These are phyloP conservation scores for Hesperophylax magnus DNA, from an alignment of 1,140 invertebrate genomes.

Conservation along the genomic window DNA sequence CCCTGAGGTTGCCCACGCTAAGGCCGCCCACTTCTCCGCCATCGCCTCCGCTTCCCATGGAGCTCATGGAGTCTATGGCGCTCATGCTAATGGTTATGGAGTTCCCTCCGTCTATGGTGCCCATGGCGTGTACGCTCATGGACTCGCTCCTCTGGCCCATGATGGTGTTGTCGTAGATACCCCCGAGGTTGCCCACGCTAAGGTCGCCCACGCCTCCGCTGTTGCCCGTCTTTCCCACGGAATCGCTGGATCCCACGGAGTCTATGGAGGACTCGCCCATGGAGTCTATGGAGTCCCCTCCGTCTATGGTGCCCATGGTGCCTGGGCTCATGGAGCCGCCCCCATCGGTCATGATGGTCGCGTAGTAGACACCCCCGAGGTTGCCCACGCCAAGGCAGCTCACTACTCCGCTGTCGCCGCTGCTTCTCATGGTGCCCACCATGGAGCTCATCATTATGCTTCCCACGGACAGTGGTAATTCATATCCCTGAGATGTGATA, in stretches of 20 bases:
- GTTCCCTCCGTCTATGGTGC: slow-evolving; percentile 51
- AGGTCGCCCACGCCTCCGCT: slow-evolving; percentile 63
- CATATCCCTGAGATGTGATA: no score
- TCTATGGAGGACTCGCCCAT: slow-evolving; percentile 35
- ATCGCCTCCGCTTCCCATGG: slow-evolving; percentile 8
- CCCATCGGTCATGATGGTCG: slow-evolving; percentile 56
- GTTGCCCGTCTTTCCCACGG: slow-evolving; percentile 60
- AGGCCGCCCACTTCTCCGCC: slow-evolving; percentile 67
- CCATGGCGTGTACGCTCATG: slow-evolving; percentile 41
- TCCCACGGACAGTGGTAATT: slow-evolving; percentile 60
- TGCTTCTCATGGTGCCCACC: slow-evolving; percentile 53
- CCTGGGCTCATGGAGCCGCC: slow-evolving; percentile 60
- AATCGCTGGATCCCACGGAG: no score
- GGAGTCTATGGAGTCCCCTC: slow-evolving; percentile 34
- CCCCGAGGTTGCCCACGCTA: slow-evolving; percentile 68
- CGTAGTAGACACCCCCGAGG: slow-evolving; percentile 58
- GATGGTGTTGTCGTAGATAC: slow-evolving; percentile 65
- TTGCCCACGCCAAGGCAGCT: slow-evolving; percentile 40
- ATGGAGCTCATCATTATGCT: slow-evolving; percentile 56
- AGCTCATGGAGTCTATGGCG: slow-evolving; percentile 56
- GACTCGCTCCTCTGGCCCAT: slow-evolving; percentile 17
- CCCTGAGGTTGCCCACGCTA: slow-evolving; percentile 67
- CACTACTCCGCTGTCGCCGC: slow-evolving; percentile 62
- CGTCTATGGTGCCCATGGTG: slow-evolving; percentile 21
- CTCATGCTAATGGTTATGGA: slow-evolving; percentile 44